Evolutionary conservation across 1,140 invertebrate species (phyloP).

Genomic region (Sarcophaga peregrina): DNA sequence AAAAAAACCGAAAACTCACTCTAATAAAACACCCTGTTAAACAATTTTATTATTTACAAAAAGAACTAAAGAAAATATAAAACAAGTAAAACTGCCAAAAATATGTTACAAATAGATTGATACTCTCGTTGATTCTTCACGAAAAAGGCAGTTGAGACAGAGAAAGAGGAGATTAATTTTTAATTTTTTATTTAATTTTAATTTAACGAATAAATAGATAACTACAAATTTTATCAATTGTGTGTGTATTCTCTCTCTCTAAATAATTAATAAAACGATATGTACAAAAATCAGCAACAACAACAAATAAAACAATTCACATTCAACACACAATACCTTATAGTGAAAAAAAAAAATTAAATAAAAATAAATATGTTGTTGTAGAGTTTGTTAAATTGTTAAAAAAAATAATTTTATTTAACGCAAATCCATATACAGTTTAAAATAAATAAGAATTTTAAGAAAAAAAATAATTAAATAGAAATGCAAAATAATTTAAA

Average conservation of each 20-base stretch:
- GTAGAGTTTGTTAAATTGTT: slow-evolving; percentile 24
- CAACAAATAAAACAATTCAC: background rate
- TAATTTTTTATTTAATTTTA: slow-evolving; percentile 10
- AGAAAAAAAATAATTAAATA: background rate
- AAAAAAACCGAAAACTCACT: background rate
- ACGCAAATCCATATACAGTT: background rate
- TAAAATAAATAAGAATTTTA: background rate
- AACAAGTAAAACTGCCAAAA: background rate
- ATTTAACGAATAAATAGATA: background rate
- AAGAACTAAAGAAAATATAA: background rate
- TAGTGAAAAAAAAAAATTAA: background rate
- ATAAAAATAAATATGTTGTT: background rate
- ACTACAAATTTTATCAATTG: slow-evolving; percentile 6
- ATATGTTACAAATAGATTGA: slow-evolving; percentile 2
- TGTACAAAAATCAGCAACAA: slow-evolving; percentile 14
- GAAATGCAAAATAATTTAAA: background rate
- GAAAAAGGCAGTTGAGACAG: too few species aligned
- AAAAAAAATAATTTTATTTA: slow-evolving; percentile 7
- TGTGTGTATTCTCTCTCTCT: slow-evolving; percentile 33
- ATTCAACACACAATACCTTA: background rate
- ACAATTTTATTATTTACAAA: background rate
- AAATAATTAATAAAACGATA: background rate
- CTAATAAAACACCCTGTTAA: background rate
- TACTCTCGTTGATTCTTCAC: too few species aligned
- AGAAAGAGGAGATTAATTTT: too few species aligned